Percentiles rank a stretch among this genome's conserved stretches.
These are phyloP conservation scores for Philereme transversata DNA, from an alignment of 2,888 invertebrate genomes.

Conservation along the genomic window DNA sequence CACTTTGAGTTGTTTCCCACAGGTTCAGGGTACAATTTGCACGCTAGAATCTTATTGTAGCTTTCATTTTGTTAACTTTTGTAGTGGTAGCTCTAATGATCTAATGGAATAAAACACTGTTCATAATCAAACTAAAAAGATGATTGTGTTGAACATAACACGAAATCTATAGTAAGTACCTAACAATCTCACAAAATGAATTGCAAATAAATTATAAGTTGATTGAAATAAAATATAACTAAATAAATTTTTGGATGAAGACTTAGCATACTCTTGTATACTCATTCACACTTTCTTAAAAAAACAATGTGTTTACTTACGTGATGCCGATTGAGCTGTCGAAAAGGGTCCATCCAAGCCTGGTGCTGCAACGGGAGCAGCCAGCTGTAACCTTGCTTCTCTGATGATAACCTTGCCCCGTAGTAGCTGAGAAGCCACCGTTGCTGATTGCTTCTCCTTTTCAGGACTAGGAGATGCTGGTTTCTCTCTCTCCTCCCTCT, in stretches of 20 bases:
- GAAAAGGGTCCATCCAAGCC: conserved; percentile 88
- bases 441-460: conserved; percentile 61
- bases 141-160: too few relatives aligned
- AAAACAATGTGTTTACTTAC: conserved; percentile 58
- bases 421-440: conserved; percentile 74
- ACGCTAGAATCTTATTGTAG: neutral
- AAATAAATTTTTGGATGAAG: too few relatives aligned
- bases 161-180: too few relatives aligned
- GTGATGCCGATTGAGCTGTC: conserved; percentile 63
- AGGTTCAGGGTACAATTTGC: neutral
- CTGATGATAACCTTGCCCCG: conserved; percentile 88
- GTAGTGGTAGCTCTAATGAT: conserved; percentile 3
- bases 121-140: too few relatives aligned
- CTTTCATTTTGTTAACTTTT: too few relatives aligned
- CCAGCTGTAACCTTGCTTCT: conserved; percentile 87
- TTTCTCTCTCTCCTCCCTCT: conserved; percentile 59
- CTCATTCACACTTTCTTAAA: conserved; percentile 7
- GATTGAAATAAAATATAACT: too few relatives aligned
- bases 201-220: too few relatives aligned
- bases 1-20: neutral
- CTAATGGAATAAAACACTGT: conserved; percentile 1
- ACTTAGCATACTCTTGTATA: too few relatives aligned
- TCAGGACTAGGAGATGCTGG: conserved; percentile 73
- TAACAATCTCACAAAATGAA: too few relatives aligned
- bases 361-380: conserved; percentile 67